Evolutionary conservation across 2,888 invertebrate species (phyloP), one percentile per base, ranked within the genome.

Genomic region (Nomada goodeniana): DNA sequence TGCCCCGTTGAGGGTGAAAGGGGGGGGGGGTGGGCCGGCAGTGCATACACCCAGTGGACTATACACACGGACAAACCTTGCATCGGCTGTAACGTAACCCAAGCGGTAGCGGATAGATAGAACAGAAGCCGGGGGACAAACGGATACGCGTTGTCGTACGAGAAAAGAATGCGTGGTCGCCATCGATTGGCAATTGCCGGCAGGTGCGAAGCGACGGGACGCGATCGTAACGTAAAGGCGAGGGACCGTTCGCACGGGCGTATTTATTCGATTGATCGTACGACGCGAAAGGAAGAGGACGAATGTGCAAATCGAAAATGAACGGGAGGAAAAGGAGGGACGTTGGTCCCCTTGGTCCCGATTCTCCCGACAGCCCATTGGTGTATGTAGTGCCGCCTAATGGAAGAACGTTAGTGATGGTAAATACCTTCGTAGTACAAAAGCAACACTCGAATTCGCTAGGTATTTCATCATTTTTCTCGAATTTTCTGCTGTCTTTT

Each of bases 401-500:
- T 85, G 75, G 80, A 86, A 88, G 76, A 86, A 88, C 82, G 86
- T 88, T 88, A 85, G 83, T 88, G 85, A 85, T 89, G 91, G 93
- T 94, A 94, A 95, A 94, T 97, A 98, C 98, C 98, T 98, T 98
- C 94, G 97, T 96, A 95, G 97, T 97, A 96, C 98, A 98, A 97
- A 98, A 98, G 96, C 98, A 98, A 97, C 98, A 98, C 96, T 98
- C 98, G 96, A 98, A 97, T 96, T 98, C 98, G 96, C 97, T 98
- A 95, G 98, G 98, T 95, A 97, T 96, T 95, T 98, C 98, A 95
- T 97, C 97, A 95, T 96, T 95, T 96, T 96, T 96, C 94, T 97
- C 96, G 94, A 94, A 93, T 94, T 94, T 95, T 94, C 94, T 95
- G 94, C 94, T 92, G 92, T 94, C 93, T 96, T 96, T 96, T 96